A percentile compares a stretch with the other conserved stretches of the same genome.
phyloP scores from a whole-genome alignment of 2,113 vertebrate species.

The Rhadina sibilatrix region DNA sequence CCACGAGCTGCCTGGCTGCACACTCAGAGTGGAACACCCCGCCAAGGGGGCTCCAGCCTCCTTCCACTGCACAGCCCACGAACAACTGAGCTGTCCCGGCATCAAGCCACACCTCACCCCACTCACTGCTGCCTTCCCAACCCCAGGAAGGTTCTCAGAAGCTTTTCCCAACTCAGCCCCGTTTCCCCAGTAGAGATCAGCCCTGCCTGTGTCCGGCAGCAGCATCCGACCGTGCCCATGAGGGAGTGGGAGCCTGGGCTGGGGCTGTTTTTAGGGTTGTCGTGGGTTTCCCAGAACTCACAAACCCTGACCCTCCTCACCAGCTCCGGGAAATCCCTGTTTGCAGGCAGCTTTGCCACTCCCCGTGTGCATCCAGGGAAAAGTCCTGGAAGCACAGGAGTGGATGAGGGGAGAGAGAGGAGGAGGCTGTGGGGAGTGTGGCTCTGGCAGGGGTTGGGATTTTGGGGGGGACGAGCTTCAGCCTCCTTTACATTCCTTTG shows the following conservation, averaged over 20 bases:
- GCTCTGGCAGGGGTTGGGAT: neutral
- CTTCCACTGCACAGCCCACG: neutral
- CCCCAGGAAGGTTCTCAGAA: neutral
- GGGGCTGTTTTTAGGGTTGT: neutral
- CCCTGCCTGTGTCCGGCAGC: neutral
- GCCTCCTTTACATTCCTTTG: conserved; percentile 5
- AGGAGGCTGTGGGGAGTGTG: neutral
- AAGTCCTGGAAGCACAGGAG: neutral
- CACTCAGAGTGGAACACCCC: neutral
- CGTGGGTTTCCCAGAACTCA: neutral
- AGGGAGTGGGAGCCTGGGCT: neutral
- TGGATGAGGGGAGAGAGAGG: neutral
- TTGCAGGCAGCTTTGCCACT: neutral
- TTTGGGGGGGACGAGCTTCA: neutral
- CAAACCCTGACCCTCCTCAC: neutral
- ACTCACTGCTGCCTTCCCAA: neutral
- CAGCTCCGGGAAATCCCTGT: neutral
- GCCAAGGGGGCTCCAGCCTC: neutral
- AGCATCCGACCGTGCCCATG: neutral
- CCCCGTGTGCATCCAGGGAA: neutral
- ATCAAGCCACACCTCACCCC: neutral
- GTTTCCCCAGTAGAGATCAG: rapidly evolving
- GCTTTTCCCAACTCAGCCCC: neutral
- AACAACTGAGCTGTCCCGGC: neutral
- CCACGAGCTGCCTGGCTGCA: neutral